A percentile compares a stretch with the other conserved stretches of the same genome.
Conservation (phyloP, 1,140 invertebrate genomes). For the Heliothis subflexa region DNA sequence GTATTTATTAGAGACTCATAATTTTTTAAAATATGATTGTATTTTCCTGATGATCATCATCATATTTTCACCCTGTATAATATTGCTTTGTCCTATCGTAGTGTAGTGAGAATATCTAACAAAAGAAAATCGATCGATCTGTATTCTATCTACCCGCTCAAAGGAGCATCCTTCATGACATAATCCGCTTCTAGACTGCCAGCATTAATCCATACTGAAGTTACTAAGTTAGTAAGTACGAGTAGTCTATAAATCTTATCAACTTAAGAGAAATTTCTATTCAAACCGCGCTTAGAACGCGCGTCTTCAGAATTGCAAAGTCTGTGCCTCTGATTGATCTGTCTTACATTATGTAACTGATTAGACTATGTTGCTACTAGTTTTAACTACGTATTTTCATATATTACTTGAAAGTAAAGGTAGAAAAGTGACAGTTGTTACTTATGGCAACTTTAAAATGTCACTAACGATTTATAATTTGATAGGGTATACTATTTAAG, state of each 20-base stretch:
- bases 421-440: neutral
- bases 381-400: no score
- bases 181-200: neutral
- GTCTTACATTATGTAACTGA: neutral
- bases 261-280: slow-evolving; percentile 11
- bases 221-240: slow-evolving; percentile 6
- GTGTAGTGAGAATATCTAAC: no score
- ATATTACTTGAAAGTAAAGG: no score
- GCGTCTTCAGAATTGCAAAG: slow-evolving; percentile 15
- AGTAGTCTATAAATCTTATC: neutral
- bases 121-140: no score
- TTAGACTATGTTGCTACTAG: neutral
- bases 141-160: no score
- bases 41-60: no score
- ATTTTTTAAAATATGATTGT: no score
- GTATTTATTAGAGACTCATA: no score
- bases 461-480: no score
- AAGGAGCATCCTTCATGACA: neutral
- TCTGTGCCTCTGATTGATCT: neutral
- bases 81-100: no score
- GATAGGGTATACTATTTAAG: no score
- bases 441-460: neutral
- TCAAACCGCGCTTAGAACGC: neutral
- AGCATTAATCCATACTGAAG: neutral
- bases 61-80: no score